A percentile compares a stretch with the other conserved stretches of the same genome.
These are phyloP conservation scores for Capreolus pygargus DNA, from an alignment of 2,113 vertebrate species.

Conservation along the genomic window DNA sequence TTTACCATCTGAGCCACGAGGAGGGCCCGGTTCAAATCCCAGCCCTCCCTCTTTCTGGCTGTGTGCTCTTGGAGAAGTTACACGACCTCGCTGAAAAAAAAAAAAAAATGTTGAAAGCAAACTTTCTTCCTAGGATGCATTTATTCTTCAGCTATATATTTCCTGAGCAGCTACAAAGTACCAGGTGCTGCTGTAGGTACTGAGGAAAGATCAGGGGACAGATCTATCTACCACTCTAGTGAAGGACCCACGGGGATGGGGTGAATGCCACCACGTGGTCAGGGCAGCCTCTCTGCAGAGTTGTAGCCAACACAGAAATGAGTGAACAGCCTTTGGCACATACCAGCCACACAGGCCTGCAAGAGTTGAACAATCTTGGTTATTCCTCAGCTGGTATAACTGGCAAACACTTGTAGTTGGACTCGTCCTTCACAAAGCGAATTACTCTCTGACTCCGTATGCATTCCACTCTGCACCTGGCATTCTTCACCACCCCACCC, in stretches of 20 bases:
- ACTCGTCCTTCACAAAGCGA: neutral
- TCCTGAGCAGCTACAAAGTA: too few species aligned
- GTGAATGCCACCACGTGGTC: neutral
- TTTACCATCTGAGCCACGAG: neutral
- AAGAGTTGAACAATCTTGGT: neutral
- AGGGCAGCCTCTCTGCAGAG: neutral
- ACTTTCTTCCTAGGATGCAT: neutral
- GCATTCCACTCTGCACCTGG: neutral
- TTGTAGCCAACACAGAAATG: neutral
- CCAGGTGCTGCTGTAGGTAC: neutral
- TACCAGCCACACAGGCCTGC: neutral
- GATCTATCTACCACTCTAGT: neutral
- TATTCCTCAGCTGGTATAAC: neutral
- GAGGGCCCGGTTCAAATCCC: neutral
- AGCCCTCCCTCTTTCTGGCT: neutral
- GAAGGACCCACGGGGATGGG: too few species aligned
- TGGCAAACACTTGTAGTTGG: neutral
- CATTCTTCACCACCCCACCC: neutral
- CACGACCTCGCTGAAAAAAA: neutral
- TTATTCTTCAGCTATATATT: neutral
- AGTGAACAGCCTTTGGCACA: neutral
- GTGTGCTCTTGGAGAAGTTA: neutral
- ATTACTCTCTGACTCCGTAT: neutral
- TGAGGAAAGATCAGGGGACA: neutral
- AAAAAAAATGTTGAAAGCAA: neutral